Conservation (phyloP, 1,140 invertebrate species). For the Limonius californicus region DNA sequence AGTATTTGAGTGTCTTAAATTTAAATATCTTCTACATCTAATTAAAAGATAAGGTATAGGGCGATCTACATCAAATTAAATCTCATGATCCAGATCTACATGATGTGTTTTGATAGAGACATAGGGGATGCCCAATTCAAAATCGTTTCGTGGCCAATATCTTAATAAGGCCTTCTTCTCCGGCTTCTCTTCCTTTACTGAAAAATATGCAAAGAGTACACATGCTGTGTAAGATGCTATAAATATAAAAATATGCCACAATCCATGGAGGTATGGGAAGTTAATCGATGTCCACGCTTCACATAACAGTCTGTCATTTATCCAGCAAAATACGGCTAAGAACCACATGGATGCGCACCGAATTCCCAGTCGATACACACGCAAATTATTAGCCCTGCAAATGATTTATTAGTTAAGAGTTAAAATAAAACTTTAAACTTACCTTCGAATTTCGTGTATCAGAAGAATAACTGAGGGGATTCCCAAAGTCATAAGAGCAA, state of each 20-base stretch:
- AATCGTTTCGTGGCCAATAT: slow-evolving; percentile 72
- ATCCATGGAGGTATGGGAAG: slow-evolving; percentile 74
- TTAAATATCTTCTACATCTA: too few species aligned
- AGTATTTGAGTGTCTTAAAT: too few species aligned
- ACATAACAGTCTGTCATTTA: slow-evolving; percentile 74
- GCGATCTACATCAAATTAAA: slow-evolving; percentile 37
- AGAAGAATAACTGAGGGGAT: slow-evolving; percentile 65
- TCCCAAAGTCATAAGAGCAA: slow-evolving; percentile 71
- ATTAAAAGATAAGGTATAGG: too few species aligned
- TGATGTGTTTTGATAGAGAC: slow-evolving; percentile 60
- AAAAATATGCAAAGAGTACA: slow-evolving; percentile 75
- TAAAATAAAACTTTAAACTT: too few species aligned
- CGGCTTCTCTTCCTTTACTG: slow-evolving; percentile 66
- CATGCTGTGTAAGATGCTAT: slow-evolving; percentile 70
- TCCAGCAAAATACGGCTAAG: slow-evolving; percentile 69
- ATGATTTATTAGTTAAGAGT: too few species aligned
- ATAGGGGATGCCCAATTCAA: slow-evolving; percentile 71
- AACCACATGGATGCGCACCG: slow-evolving; percentile 63
- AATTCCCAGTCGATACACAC: slow-evolving; percentile 63
- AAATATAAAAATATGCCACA: slow-evolving; percentile 79
- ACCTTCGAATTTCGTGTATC: slow-evolving; percentile 63
- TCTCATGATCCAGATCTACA: slow-evolving; percentile 50
- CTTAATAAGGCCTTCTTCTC: slow-evolving; percentile 63
- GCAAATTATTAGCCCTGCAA: slow-evolving; percentile 59
- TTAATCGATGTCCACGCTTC: slow-evolving; percentile 70